phyloP scores from a whole-genome alignment of 2,113 vertebrate species.

The Sminthopsis crassicaudata region DNA sequence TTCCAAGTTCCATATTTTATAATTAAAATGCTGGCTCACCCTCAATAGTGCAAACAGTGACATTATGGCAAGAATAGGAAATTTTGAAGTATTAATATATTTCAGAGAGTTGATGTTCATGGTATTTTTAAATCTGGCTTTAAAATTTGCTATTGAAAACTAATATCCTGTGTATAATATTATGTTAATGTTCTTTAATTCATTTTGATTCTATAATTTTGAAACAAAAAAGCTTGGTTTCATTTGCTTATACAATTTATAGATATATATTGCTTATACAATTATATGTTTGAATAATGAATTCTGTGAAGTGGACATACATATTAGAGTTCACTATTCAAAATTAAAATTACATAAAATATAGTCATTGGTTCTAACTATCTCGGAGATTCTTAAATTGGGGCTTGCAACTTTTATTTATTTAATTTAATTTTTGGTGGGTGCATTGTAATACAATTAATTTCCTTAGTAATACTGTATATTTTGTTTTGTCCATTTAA shows the following conservation, averaged over 20 bases:
- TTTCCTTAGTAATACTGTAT: background rate
- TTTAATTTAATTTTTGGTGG: background rate
- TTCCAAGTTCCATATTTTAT: slow-evolving; percentile 51
- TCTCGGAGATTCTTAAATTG: background rate
- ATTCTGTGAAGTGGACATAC: background rate
- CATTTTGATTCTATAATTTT: slow-evolving; percentile 54
- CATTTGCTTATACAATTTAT: slow-evolving; percentile 28
- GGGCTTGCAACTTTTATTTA: background rate
- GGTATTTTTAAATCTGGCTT: slow-evolving; percentile 77
- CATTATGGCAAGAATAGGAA: slow-evolving; percentile 55
- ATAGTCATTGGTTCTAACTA: background rate
- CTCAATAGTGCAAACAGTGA: slow-evolving; percentile 41
- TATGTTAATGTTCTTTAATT: background rate
- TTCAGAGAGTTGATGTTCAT: slow-evolving; percentile 54
- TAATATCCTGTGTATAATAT: slow-evolving; percentile 24
- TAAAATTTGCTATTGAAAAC: slow-evolving; percentile 65
- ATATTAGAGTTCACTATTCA: background rate
- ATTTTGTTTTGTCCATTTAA: background rate
- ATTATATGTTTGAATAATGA: background rate
- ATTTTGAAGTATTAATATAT: slow-evolving; percentile 56
- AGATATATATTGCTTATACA: slow-evolving; percentile 15
- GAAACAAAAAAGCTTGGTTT: slow-evolving; percentile 52
- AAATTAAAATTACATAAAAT: background rate
- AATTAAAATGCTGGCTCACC: slow-evolving; percentile 65
- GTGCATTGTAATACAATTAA: background rate